A percentile compares a stretch with the other conserved stretches of the same genome.
Evolutionary conservation across 30 jellyfish, hydroid and myxozoan species (phyloP).

Genomic region (Hydra vulgaris): DNA sequence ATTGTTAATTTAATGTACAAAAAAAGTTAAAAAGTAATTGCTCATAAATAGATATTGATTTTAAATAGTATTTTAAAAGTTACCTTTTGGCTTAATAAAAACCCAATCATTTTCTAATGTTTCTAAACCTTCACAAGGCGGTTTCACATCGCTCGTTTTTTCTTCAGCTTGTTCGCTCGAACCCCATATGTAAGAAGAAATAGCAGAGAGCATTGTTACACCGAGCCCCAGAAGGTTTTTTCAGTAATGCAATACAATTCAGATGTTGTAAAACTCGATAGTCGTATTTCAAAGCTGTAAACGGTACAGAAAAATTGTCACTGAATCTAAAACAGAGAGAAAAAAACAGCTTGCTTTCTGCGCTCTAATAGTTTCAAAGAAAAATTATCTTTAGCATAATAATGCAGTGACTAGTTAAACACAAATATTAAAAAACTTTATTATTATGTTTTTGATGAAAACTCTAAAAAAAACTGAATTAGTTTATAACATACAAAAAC

Average conservation of each 20-base stretch:
- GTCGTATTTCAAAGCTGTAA: background rate
- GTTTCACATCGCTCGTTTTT: conserved; percentile 28
- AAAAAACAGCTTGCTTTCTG: background rate
- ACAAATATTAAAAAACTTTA: no score
- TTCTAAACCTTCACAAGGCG: background rate
- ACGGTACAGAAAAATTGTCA: background rate
- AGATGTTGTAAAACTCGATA: background rate
- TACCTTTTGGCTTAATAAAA: conserved; percentile 41
- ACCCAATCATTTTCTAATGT: conserved; percentile 69
- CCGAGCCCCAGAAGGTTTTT: background rate
- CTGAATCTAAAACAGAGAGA: background rate
- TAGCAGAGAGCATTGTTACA: conserved; percentile 61
- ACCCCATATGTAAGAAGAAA: conserved; percentile 79
- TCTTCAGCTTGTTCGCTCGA: conserved; percentile 31
- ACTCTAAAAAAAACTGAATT: no score
- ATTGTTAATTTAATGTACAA: no score
- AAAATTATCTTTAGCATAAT: no score
- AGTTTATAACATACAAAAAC: no score
- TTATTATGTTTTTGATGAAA: no score
- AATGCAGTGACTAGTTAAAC: no score
- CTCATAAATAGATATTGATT: no score
- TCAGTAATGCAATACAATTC: background rate
- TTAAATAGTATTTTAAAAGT: no score
- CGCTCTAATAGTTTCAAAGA: background rate
- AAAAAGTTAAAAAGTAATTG: no score